Base-by-base conservation (phyloP, 1,140 invertebrate species). In the Drosophila sulfurigaster region DNA sequence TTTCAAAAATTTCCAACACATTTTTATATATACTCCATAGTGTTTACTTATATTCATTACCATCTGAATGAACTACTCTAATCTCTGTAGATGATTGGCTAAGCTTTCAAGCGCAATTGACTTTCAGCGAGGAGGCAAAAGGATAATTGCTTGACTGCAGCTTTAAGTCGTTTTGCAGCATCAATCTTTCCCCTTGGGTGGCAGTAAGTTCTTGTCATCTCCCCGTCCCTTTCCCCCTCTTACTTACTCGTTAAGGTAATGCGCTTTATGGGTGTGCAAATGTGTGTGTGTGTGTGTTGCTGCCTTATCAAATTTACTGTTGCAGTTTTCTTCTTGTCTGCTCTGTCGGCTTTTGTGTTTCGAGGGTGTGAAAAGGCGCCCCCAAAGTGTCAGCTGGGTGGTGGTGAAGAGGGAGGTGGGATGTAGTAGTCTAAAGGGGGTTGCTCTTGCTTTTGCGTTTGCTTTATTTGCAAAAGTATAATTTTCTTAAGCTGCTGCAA, bases 271-370 rank as follows among this genome's bases (percentile, higher is more conserved):
- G 7, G n/a, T 15, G 28, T 15, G 51, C 32, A 5, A 8, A 3
- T 35, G 52, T 56, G 52, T 41, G 16, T 16, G 32, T 41, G 30
- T 35, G 5, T n/a, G 11, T 43, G 54, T 11, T 32, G 52, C 30
- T 74, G 65, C 72, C 66, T 70, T 70, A 75, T 75, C 66, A 70
- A 70, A 56, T 69, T 70, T 49, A 70, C 72, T 57, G 58, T 56
- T 75, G 72, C 72, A 75, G 58, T 75, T 70, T 70, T 57, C 59
- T 52, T 45, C 16, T 16, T 10, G n/a, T 15, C 13, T 13, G 6
- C 43, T 54, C 35, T 46, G 35, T 35, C 45, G 35, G 32, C 57
- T 51, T 35, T 57, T 59, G n/a, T 38, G 35, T 3, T 45, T 62
- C 46, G 20, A 63, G 66, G 72, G 66, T 75, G 66, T 62, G 58